Conservation (phyloP, 2,797 vertebrate species). For the Bovichtus variegatus region DNA sequence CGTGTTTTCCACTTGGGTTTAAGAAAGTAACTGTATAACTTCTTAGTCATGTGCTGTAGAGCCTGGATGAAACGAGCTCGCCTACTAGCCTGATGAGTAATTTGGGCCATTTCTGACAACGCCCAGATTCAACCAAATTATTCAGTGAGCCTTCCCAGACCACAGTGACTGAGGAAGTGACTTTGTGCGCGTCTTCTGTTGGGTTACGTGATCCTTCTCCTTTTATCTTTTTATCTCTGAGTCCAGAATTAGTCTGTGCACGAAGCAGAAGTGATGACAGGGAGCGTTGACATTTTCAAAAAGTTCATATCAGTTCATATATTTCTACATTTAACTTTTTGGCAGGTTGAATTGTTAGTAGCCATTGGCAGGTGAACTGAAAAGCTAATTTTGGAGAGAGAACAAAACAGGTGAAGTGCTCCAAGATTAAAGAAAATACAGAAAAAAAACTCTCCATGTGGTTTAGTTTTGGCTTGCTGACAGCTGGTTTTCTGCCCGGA, state of each 20-base stretch:
- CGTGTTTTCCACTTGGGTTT: not conserved
- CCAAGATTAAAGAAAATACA: conserved; percentile 2
- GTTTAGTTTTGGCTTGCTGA: not conserved
- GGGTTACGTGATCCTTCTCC: not conserved
- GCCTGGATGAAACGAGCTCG: not conserved
- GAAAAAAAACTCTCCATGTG: not conserved
- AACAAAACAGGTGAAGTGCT: not conserved
- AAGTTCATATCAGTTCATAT: not conserved
- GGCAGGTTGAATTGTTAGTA: not conserved
- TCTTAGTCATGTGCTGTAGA: not conserved
- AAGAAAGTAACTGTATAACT: not conserved
- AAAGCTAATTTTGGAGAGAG: not conserved
- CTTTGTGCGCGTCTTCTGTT: not conserved
- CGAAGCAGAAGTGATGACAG: not conserved
- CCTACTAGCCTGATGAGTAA: not conserved
- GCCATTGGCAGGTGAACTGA: conserved; percentile 4
- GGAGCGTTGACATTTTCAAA: not conserved
- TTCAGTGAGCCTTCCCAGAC: not conserved
- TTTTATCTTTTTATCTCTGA: too few species aligned
- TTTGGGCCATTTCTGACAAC: not conserved
- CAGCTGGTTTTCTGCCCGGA: conserved; percentile 27
- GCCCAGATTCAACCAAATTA: not conserved
- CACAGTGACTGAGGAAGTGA: not conserved
- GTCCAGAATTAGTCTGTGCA: not conserved
- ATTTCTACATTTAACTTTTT: not conserved